These are phyloP conservation scores for Rhinoptilus africanus DNA, from an alignment of 2,113 vertebrate species.

Conservation along the genomic window DNA sequence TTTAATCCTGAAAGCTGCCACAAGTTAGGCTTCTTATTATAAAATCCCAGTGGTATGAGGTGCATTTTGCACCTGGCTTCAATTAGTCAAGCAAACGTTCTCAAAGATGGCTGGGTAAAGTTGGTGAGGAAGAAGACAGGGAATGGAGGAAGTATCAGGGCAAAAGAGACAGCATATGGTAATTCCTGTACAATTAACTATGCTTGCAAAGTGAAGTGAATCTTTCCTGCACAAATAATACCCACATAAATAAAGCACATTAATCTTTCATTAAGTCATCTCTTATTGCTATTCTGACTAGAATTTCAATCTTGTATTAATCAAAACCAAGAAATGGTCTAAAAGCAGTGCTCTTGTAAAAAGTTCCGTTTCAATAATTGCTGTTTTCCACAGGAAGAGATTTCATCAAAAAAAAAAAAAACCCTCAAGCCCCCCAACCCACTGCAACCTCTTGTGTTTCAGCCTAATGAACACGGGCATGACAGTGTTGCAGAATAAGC, in stretches of 20 bases:
- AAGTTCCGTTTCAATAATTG: background rate
- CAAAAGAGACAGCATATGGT: background rate
- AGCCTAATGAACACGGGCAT: background rate
- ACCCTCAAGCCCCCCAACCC: fast-evolving
- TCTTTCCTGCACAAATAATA: background rate
- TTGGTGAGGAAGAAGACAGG: background rate
- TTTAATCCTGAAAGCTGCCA: background rate
- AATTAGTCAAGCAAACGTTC: background rate
- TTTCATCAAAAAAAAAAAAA: background rate
- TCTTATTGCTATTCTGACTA: background rate
- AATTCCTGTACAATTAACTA: background rate
- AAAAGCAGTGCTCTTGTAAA: background rate
- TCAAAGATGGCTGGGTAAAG: background rate
- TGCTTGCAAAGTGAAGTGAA: background rate
- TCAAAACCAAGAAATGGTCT: background rate
- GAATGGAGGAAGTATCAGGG: background rate
- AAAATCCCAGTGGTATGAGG: background rate
- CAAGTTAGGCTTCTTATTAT: background rate
- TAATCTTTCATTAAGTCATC: constrained; percentile 25
- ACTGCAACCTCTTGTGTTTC: background rate
- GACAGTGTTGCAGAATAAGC: background rate
- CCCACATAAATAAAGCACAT: constrained; percentile 1
- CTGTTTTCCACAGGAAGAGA: background rate
- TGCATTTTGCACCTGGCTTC: background rate
- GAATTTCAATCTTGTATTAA: background rate